These are phyloP conservation scores for Hippocampus guttulatus DNA, from an alignment of 2,113 vertebrate genomes.

Conservation along the genomic window DNA sequence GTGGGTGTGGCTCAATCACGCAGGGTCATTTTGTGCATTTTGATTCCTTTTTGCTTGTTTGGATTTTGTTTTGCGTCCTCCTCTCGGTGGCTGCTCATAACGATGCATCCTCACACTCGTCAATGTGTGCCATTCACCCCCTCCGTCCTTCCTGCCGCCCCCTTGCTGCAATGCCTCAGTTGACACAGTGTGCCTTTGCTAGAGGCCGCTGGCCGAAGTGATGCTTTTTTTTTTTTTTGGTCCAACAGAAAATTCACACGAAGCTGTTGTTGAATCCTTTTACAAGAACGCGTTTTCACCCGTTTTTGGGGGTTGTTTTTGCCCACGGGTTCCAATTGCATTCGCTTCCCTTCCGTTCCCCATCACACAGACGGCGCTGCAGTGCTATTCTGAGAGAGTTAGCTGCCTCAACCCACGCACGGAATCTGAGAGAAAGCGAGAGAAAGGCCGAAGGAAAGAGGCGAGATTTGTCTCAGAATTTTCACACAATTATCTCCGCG, in stretches of 20 bases:
- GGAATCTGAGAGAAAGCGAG: conserved; percentile 71
- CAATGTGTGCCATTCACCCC: not conserved
- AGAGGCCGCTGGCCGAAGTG: not conserved
- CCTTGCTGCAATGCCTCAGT: not conserved
- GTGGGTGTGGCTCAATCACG: not conserved
- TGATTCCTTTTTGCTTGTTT: not conserved
- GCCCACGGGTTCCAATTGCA: conserved; percentile 39
- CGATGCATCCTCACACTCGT: not conserved
- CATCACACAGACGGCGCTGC: conserved; percentile 71
- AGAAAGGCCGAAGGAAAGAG: conserved; percentile 64
- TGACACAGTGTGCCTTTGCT: not conserved
- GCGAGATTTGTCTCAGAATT: conserved; percentile 16
- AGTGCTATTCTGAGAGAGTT: conserved; percentile 81
- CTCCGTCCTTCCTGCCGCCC: not conserved
- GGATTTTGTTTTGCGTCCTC: not conserved
- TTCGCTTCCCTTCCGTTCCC: conserved; percentile 47
- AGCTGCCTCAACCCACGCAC: conserved; percentile 79
- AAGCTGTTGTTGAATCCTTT: not conserved
- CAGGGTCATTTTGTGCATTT: not conserved
- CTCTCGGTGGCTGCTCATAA: not conserved
- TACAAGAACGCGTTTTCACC: not conserved
- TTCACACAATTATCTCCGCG: no score
- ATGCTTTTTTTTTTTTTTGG: not conserved
- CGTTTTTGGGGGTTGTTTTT: not conserved
- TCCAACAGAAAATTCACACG: not conserved